A percentile compares a stretch with the other conserved stretches of the same genome.
Evolutionary conservation across 2,113 vertebrate species (phyloP).

Genomic region (Labeo catla): DNA sequence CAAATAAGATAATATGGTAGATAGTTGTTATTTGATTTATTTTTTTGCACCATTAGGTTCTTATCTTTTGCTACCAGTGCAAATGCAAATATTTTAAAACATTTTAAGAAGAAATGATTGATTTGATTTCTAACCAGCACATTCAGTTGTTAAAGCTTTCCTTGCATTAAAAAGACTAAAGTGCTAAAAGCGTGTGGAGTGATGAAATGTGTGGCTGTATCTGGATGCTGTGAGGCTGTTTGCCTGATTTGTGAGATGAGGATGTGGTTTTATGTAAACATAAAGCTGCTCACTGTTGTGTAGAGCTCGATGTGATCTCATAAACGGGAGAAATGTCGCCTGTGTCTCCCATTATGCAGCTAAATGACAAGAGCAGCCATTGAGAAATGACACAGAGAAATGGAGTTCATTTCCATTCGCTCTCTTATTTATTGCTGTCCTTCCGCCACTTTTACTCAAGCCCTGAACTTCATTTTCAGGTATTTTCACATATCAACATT

Average conservation of each 20-base stretch:
- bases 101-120: background rate
- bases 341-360: background rate
- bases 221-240: background rate
- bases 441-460: background rate
- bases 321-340: background rate
- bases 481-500: background rate
- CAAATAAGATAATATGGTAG: background rate
- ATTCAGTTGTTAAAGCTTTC: background rate
- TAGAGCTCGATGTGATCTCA: background rate
- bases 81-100: background rate
- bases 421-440: slow-evolving; percentile 4
- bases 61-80: background rate
- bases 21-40: background rate
- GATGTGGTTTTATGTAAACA: slow-evolving; percentile 12
- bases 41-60: background rate
- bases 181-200: background rate
- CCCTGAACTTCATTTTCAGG: background rate
- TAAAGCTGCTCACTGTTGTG: slow-evolving; percentile 8
- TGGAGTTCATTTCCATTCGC: background rate
- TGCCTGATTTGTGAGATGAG: slow-evolving; percentile 1
- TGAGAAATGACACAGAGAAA: background rate
- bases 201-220: background rate
- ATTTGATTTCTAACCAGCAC: background rate
- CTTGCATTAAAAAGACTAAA: background rate
- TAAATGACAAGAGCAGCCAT: slow-evolving; percentile 8